A percentile compares a stretch with the other conserved stretches of the same genome.
These are phyloP conservation scores for Coptodon rendalli DNA, from an alignment of 2,113 vertebrate genomes.

Conservation along the genomic window DNA sequence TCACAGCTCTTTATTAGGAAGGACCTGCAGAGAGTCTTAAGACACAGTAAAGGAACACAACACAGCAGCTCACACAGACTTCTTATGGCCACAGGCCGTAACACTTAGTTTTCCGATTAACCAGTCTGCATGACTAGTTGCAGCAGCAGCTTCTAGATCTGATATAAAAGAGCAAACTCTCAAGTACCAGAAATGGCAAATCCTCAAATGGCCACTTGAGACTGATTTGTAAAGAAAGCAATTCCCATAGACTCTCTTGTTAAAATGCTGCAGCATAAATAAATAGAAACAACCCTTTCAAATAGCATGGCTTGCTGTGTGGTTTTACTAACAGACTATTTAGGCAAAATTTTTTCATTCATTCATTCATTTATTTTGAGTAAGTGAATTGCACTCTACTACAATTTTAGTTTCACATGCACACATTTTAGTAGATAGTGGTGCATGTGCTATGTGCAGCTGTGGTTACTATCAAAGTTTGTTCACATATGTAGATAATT, in stretches of 20 bases:
- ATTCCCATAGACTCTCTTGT: not conserved
- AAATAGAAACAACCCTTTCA: not conserved
- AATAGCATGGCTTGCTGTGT: not conserved
- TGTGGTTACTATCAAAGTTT: not conserved
- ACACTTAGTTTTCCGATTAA: not conserved
- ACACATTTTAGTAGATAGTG: not conserved
- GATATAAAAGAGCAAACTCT: not conserved
- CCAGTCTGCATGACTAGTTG: not conserved
- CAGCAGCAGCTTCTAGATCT: not conserved
- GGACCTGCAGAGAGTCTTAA: not conserved
- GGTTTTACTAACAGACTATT: not conserved
- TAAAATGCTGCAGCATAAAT: not conserved
- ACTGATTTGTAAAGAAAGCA: not conserved
- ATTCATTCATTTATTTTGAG: not conserved
- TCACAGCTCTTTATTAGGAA: not conserved
- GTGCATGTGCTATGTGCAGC: not conserved
- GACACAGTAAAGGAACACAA: not conserved
- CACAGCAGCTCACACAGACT: not conserved
- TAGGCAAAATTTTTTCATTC: rapidly evolving
- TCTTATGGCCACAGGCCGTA: not conserved
- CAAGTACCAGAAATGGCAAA: not conserved
- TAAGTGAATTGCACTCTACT: not conserved
- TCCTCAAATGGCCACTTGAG: not conserved
- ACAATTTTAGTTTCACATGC: not conserved
- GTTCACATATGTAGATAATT: not conserved